phyloP scores from a whole-genome alignment of 2,113 vertebrate genomes.

The Willisornis vidua region DNA sequence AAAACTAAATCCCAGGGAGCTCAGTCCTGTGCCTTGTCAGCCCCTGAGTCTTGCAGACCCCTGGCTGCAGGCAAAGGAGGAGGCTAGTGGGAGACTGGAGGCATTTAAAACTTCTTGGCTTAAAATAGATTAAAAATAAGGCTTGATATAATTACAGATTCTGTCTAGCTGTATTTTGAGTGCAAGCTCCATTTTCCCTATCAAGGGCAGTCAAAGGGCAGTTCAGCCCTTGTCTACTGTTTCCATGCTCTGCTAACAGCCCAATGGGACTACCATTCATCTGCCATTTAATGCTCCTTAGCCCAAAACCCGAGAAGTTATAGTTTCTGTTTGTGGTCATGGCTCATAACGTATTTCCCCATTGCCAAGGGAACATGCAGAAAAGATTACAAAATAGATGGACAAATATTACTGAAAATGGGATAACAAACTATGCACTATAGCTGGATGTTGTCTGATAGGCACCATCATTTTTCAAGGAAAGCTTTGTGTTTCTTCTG shows the following conservation, averaged over 20 bases:
- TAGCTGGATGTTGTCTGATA: neutral
- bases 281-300: neutral
- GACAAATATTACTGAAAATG: neutral
- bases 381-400: neutral
- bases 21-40: neutral
- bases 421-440: neutral
- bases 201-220: neutral
- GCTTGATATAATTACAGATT: neutral
- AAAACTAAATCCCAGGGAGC: neutral
- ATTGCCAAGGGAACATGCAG: neutral
- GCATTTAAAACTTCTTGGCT: neutral
- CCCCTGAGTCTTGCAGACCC: accelerated
- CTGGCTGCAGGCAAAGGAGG: neutral
- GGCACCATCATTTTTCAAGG: neutral
- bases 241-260: neutral
- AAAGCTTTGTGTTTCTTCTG: neutral
- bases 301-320: neutral
- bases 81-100: neutral
- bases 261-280: neutral
- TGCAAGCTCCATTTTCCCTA: neutral
- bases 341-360: neutral
- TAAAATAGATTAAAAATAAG: neutral
- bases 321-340: neutral
- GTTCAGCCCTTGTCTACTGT: neutral
- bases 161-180: neutral